phyloP scores from a whole-genome alignment of 2,888 invertebrate genomes.

The Athalia cordata region DNA sequence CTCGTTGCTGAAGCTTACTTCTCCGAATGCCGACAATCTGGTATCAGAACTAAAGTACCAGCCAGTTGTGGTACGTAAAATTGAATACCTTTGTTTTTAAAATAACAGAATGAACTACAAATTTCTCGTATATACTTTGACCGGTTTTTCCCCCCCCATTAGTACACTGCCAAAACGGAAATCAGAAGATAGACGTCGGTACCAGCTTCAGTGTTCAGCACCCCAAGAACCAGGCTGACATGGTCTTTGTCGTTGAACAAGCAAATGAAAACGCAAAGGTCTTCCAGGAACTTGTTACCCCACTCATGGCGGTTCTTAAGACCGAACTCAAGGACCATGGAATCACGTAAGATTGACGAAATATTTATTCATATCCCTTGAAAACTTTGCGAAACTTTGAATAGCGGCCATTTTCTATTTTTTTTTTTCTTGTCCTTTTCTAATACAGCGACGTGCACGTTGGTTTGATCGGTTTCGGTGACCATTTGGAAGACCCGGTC shows the following conservation, averaged over 20 bases:
- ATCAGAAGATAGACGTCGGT: conserved; percentile 75
- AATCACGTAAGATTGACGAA: conserved; percentile 75
- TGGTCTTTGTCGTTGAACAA: conserved; percentile 86
- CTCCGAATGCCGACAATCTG: conserved; percentile 77
- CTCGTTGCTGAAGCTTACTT: conserved; percentile 83
- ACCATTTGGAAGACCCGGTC: conserved; percentile 76
- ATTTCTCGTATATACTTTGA: background rate
- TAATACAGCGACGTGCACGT: conserved; percentile 76
- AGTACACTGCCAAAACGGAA: conserved; percentile 75
- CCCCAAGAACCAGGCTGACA: conserved; percentile 86
- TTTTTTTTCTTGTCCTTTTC: conserved; percentile 26
- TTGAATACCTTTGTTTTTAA: background rate
- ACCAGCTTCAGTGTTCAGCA: conserved; percentile 80
- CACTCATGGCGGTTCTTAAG: conserved; percentile 78
- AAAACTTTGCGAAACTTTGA: background rate
- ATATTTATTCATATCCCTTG: conserved; percentile 71
- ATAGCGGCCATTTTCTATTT: too few species aligned
- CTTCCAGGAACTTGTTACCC: conserved; percentile 80
- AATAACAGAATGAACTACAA: background rate
- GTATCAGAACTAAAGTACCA: conserved; percentile 80
- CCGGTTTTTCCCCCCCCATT: conserved; percentile 47
- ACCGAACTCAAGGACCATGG: conserved; percentile 80
- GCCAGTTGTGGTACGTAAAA: conserved; percentile 78
- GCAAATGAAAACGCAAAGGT: conserved; percentile 78
- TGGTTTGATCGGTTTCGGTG: conserved; percentile 78